These are phyloP conservation scores for Rambutsinella grinnellia DNA, from an alignment of 2,888 invertebrate species.

Conservation along the genomic window DNA sequence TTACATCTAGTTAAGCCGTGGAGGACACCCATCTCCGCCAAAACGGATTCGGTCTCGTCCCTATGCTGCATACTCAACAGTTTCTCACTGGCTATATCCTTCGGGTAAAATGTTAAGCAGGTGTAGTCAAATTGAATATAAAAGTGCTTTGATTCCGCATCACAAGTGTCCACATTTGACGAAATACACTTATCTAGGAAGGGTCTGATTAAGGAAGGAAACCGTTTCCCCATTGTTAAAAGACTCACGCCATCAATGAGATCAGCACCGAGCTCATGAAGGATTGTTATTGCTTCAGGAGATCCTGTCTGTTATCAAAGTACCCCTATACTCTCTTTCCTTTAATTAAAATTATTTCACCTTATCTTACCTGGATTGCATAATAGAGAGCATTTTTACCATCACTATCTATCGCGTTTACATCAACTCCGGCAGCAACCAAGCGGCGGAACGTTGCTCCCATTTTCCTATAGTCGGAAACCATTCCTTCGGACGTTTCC, in stretches of 20 bases:
- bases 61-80: slow-evolving; percentile 65
- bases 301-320: slow-evolving; percentile 62
- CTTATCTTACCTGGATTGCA: slow-evolving; percentile 60
- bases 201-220: slow-evolving; percentile 62
- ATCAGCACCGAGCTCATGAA: slow-evolving; percentile 65
- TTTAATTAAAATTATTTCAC: not conserved
- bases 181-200: slow-evolving; percentile 66
- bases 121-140: slow-evolving; percentile 67
- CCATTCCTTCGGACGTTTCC: slow-evolving; percentile 66
- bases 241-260: slow-evolving; percentile 65
- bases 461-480: slow-evolving; percentile 65
- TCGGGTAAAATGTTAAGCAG: slow-evolving; percentile 65
- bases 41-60: slow-evolving; percentile 65
- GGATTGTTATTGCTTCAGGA: slow-evolving; percentile 64
- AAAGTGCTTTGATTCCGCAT: slow-evolving; percentile 66
- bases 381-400: slow-evolving; percentile 66
- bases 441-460: slow-evolving; percentile 65
- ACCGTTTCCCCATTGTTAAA: slow-evolving; percentile 63
- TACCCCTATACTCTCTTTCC: not conserved
- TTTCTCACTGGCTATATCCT: slow-evolving; percentile 65
- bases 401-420: slow-evolving; percentile 65
- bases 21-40: slow-evolving; percentile 65
- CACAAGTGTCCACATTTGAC: slow-evolving; percentile 66
- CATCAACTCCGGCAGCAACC: slow-evolving; percentile 62
- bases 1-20: slow-evolving; percentile 65